Evolutionary conservation across 2,888 invertebrate genomes (phyloP).

Genomic region (Apotomis capreana): DNA sequence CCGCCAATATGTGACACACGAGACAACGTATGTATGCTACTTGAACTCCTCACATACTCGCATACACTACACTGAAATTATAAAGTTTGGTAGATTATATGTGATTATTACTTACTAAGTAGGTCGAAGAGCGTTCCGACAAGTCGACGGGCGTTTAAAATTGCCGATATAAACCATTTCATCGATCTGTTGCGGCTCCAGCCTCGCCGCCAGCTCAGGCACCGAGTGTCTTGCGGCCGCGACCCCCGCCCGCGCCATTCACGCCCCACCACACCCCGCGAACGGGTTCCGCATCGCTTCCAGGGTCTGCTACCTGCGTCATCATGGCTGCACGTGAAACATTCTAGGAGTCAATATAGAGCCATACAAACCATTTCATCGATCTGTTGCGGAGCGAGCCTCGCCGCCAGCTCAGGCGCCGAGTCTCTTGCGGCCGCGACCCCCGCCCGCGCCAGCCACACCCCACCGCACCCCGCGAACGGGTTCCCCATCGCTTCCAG

Average conservation of each 20-base stretch:
- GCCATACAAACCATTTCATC: constrained; percentile 89
- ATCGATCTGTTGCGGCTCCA: not conserved
- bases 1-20: too few relatives aligned
- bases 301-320: constrained; percentile 85
- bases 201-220: constrained; percentile 87
- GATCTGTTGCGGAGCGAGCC: constrained; percentile 88
- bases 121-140: too few relatives aligned
- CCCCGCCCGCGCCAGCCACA: constrained; percentile 73
- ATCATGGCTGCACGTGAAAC: constrained; percentile 51
- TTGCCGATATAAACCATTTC: not conserved
- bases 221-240: constrained; percentile 95
- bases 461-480: constrained; percentile 81
- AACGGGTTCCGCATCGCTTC: constrained; percentile 84
- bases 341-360: not conserved
- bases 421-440: constrained; percentile 92
- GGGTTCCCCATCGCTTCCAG: constrained; percentile 83
- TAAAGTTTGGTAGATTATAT: too few relatives aligned
- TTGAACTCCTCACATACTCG: too few relatives aligned
- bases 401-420: constrained; percentile 91
- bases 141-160: too few relatives aligned
- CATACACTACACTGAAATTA: too few relatives aligned
- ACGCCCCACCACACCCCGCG: constrained; percentile 76
- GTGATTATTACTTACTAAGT: too few relatives aligned
- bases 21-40: too few relatives aligned
- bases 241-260: constrained; percentile 73